Conservation (phyloP, 2,888 invertebrate genomes). For the Minunthozetes semirufus region DNA sequence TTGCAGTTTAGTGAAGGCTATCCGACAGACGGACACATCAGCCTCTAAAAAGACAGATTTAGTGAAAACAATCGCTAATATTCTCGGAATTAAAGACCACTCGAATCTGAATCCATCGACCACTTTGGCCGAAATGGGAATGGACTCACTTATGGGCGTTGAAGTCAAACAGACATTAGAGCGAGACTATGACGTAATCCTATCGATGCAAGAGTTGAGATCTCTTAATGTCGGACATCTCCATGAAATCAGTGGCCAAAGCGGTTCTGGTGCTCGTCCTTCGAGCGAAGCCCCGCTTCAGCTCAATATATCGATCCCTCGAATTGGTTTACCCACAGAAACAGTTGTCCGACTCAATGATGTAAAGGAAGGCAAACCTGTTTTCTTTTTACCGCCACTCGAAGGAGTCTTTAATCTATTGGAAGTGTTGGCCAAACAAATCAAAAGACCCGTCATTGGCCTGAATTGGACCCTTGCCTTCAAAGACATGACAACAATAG, state of each 20-base stretch:
- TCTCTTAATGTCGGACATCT: slow-evolving; percentile 70
- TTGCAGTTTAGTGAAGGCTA: slow-evolving; percentile 77
- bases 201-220: slow-evolving; percentile 86
- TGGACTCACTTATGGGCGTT: slow-evolving; percentile 98
- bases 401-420: slow-evolving; percentile 74
- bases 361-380: slow-evolving; percentile 44
- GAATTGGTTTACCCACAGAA: slow-evolving; percentile 65
- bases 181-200: slow-evolving; percentile 78
- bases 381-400: slow-evolving; percentile 69
- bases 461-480: slow-evolving; percentile 67
- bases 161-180: slow-evolving; percentile 96
- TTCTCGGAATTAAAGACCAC: slow-evolving; percentile 81
- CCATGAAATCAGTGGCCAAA: slow-evolving; percentile 51
- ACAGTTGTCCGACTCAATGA: slow-evolving; percentile 60
- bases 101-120: slow-evolving; percentile 66
- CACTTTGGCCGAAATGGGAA: slow-evolving; percentile 85
- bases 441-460: slow-evolving; percentile 74
- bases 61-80: slow-evolving; percentile 74
- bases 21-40: slow-evolving; percentile 57
- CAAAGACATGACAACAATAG: slow-evolving; percentile 32
- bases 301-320: slow-evolving; percentile 51
- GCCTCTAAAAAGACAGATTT: slow-evolving; percentile 59
- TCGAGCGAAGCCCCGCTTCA: slow-evolving; percentile 26
- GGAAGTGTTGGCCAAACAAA: slow-evolving; percentile 61
- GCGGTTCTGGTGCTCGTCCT: slow-evolving; percentile 43